Conservation (phyloP, 2,888 invertebrate genomes). For the Falcaria lacertinaria region DNA sequence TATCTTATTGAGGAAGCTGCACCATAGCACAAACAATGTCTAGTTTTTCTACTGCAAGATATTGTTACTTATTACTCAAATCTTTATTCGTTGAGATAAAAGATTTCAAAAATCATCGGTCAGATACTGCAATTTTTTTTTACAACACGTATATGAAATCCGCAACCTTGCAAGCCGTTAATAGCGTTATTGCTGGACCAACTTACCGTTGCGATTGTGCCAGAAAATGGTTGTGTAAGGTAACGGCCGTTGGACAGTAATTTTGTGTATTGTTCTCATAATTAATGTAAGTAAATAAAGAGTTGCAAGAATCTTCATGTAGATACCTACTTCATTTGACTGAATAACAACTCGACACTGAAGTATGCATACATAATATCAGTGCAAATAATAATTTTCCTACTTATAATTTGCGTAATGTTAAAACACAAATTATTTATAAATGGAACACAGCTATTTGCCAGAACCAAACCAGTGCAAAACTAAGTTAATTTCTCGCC, state of each 20-base stretch:
- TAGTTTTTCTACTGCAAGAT: too few species aligned
- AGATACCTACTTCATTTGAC: too few species aligned
- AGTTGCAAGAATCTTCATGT: too few species aligned
- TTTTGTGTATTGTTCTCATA: too few species aligned
- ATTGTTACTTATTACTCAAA: too few species aligned
- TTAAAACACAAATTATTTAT: not conserved
- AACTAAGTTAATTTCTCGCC: conserved; percentile 14
- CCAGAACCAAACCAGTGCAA: not conserved
- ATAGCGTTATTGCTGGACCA: not conserved
- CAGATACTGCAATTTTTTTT: too few species aligned
- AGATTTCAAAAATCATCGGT: too few species aligned
- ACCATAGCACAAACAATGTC: too few species aligned
- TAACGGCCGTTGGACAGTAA: not conserved
- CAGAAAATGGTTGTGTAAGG: not conserved
- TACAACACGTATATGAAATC: not conserved
- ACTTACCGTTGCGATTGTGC: not conserved
- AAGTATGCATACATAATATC: not conserved
- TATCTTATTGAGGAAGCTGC: too few species aligned
- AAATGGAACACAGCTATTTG: not conserved
- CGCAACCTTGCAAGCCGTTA: not conserved
- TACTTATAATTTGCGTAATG: not conserved
- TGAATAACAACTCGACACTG: not conserved
- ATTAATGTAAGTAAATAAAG: too few species aligned
- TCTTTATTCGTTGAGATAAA: too few species aligned
- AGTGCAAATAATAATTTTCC: not conserved